Evolutionary conservation across 2,888 invertebrate species (phyloP).

Genomic region (Thera britannica): DNA sequence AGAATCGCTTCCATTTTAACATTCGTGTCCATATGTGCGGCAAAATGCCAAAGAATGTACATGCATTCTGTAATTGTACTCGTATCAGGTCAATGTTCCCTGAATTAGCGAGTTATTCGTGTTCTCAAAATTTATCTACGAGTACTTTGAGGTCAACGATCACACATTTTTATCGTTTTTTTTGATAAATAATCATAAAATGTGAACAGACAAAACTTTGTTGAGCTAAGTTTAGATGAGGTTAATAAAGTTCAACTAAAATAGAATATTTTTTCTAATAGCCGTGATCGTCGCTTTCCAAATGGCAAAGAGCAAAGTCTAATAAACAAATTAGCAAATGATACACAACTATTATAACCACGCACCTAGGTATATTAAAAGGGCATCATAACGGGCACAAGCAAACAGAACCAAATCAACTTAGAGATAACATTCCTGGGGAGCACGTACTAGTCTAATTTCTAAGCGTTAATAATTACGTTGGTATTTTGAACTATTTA

Average conservation of each 20-base stretch:
- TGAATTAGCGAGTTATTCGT: constrained; percentile 45
- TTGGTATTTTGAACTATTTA: not conserved
- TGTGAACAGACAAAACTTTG: not conserved
- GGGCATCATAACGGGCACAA: constrained; percentile 49
- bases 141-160: constrained; percentile 30
- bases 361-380: constrained; percentile 27
- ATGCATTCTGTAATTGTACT: constrained; percentile 47
- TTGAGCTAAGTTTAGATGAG: not conserved
- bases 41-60: constrained; percentile 54
- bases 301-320: constrained; percentile 3
- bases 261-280: too few species aligned
- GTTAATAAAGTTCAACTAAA: not conserved
- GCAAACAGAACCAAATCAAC: constrained; percentile 52
- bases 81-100: constrained; percentile 48
- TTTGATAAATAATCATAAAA: constrained; percentile 6
- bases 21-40: constrained; percentile 49
- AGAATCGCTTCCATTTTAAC: constrained; percentile 49
- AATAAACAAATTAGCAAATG: constrained; percentile 33
- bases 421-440: constrained; percentile 50
- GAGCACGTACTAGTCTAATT: constrained; percentile 2
- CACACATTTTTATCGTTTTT: constrained; percentile 21
- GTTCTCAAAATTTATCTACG: constrained; percentile 33
- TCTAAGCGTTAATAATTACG: not conserved
- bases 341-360: constrained; percentile 7
- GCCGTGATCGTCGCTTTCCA: not conserved